Base-by-base conservation (phyloP, 1,140 invertebrate genomes). In the Drosophila repleta region DNA sequence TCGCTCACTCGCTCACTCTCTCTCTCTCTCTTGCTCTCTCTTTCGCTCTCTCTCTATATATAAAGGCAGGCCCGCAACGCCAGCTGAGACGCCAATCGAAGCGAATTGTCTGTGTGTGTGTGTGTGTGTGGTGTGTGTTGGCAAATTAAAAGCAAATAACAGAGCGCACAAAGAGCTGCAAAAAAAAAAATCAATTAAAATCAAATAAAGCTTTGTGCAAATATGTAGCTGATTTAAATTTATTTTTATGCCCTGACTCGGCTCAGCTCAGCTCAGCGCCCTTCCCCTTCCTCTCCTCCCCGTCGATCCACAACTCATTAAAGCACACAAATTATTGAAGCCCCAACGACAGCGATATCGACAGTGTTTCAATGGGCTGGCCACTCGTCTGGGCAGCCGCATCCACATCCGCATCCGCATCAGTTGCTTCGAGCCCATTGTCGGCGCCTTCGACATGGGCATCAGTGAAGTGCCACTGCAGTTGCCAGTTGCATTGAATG, bases 161-260 rank as follows among this genome's bases (percentile, higher is more conserved):
- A 43, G 61, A 11, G 52, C 64, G 39, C 41, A 53, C 20, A 39
- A 41, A 43, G 39, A 15, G 5, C n/a, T n/a, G 2, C 6, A 17
- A 6, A 41, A 18, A 43, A 32, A 82, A 73, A 85, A 85, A 85
- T 85, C 82, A 85, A 85, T 85, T 87, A 85, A 85, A 85, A 85
- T 87, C 83, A 85, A 85, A 85, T 87, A 85, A 85, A 76, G 83
- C 82, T 87, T 85, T 85, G 78, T 76, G 78, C 85, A 85, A 85
- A 85, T 87, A 85, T 78, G 71, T 74, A 75, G 78, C 74, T 87
- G 82, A 87, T 82, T 85, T 87, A 82, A 85, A 87, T 73, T 78
- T 70, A 82, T 85, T 85, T 85, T 81, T 75, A 71, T 80, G 41
- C 32, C 18, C 26, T 35, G 45, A n/a, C 29, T 24, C 24, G 4